These are phyloP conservation scores for Rhinichthys klamathensis DNA, from an alignment of 2,113 vertebrate species.

Conservation along the genomic window DNA sequence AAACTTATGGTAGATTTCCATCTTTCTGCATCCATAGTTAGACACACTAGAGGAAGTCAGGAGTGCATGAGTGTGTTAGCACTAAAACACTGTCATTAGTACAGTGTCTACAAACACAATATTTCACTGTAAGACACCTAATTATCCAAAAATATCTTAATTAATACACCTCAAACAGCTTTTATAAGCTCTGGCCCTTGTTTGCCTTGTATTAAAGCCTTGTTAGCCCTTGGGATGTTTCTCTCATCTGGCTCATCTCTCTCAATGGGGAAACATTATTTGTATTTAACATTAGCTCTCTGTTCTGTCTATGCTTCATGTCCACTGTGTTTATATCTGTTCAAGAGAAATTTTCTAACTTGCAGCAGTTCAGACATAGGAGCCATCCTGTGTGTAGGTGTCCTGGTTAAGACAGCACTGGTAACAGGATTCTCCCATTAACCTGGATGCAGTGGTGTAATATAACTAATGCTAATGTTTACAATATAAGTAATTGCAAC, in stretches of 20 bases:
- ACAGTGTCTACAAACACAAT: neutral
- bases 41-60: neutral
- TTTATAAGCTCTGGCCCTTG: slow-evolving; percentile 22
- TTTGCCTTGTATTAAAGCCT: slow-evolving; percentile 45
- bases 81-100: slow-evolving; percentile 19
- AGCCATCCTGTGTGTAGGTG: too few species aligned
- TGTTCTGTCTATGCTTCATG: neutral
- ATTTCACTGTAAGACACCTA: slow-evolving; percentile 10
- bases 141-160: slow-evolving; percentile 54
- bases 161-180: slow-evolving; percentile 40
- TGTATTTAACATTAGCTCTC: slow-evolving; percentile 21
- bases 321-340: neutral
- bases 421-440: too few species aligned
- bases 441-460: too few species aligned
- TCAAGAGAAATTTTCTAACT: neutral
- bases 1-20: slow-evolving; percentile 51
- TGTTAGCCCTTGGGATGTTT: slow-evolving; percentile 31
- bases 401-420: too few species aligned
- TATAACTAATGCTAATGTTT: too few species aligned
- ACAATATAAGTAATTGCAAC: too few species aligned
- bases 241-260: slow-evolving; percentile 38
- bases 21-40: slow-evolving; percentile 45
- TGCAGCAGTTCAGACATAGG: too few species aligned
- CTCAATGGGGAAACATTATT: slow-evolving; percentile 58
- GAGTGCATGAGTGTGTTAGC: slow-evolving; percentile 14